Evolutionary conservation across 2,797 vertebrate species (phyloP).

Genomic region (Acipenser oxyrinchus): DNA sequence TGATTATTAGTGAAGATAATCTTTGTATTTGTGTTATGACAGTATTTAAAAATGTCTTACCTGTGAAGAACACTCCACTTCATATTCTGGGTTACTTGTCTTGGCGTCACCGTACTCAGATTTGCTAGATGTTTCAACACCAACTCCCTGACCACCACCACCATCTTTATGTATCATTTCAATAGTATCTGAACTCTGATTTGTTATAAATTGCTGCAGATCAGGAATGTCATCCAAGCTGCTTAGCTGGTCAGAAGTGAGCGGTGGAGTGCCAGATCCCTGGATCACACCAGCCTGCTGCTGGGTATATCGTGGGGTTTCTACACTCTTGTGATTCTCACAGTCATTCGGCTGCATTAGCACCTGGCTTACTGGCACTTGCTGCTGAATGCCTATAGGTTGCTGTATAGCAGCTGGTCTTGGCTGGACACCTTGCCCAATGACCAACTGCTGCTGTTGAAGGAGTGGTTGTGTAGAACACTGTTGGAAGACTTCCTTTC

Average conservation of each 20-base stretch:
- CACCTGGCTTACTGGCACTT: slow-evolving; percentile 15
- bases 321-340: slow-evolving; percentile 28
- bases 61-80: slow-evolving; percentile 33
- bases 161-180: no score
- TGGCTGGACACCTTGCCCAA: slow-evolving; percentile 27
- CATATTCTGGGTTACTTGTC: not conserved
- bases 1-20: not conserved
- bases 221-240: no score
- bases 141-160: no score
- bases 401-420: slow-evolving; percentile 25
- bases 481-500: slow-evolving; percentile 25
- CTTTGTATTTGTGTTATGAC: no score
- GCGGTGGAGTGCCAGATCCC: slow-evolving; percentile 25
- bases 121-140: no score
- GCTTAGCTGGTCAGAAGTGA: slow-evolving; percentile 23
- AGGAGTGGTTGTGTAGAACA: slow-evolving; percentile 15
- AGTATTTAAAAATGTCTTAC: slow-evolving; percentile 23
- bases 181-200: no score
- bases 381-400: slow-evolving; percentile 30
- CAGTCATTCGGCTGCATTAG: slow-evolving; percentile 28
- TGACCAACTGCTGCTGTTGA: slow-evolving; percentile 17
- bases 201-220: no score
- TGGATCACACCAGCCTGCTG: slow-evolving; percentile 37
- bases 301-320: slow-evolving; percentile 45
- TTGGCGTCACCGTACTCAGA: no score